Conservation (phyloP, 1,140 invertebrate species). For the Sinonovacula constricta region DNA sequence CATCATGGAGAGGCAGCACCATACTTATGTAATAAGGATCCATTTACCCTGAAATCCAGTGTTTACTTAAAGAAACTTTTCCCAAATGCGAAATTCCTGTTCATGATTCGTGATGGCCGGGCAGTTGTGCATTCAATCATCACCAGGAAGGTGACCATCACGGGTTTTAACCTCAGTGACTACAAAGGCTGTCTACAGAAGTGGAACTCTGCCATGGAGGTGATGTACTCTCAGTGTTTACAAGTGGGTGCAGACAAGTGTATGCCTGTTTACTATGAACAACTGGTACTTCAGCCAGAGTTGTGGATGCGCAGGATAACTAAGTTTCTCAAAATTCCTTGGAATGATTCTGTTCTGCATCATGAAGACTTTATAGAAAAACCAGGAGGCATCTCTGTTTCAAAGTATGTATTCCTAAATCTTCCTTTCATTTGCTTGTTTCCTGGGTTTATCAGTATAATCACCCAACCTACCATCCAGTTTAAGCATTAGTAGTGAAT, state of each 20-base stretch:
- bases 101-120: constrained; percentile 98
- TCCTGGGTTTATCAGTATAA: too few relatives aligned
- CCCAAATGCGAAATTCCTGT: constrained; percentile 93
- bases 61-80: constrained; percentile 88
- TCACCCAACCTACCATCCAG: too few relatives aligned
- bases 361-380: constrained; percentile 98
- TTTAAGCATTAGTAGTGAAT: too few relatives aligned
- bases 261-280: constrained; percentile 96
- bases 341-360: constrained; percentile 97
- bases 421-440: too few relatives aligned
- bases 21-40: constrained; percentile 98
- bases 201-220: constrained; percentile 96
- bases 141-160: constrained; percentile 97
- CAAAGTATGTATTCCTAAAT: constrained; percentile 95
- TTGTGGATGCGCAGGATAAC: constrained; percentile 94
- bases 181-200: constrained; percentile 96
- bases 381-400: constrained; percentile 90
- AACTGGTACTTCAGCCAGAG: constrained; percentile 95
- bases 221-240: constrained; percentile 96
- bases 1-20: constrained; percentile 92
- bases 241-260: constrained; percentile 89
- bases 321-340: constrained; percentile 93
- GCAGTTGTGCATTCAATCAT: constrained; percentile 99
- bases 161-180: constrained; percentile 96
- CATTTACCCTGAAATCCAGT: constrained; percentile 94